Base-by-base conservation (phyloP, 1,140 invertebrate species). In the Wasmannia auropunctata region DNA sequence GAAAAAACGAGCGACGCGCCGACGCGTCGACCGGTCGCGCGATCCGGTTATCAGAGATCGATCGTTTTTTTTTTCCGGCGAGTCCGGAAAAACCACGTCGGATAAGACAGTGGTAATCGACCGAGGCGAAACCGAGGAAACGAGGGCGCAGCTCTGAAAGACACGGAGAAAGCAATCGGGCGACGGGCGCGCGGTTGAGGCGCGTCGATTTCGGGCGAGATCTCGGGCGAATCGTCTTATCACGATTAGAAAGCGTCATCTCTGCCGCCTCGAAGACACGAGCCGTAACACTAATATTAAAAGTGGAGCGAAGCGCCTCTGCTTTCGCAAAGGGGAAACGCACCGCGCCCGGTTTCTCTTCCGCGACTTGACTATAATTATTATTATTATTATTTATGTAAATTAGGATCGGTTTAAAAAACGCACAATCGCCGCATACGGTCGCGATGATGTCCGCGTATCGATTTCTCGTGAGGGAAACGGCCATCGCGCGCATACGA, bases 351-450 rank as follows among this genome's bases (percentile, higher is more conserved):
- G 63, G 51, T 72, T 83, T 83, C 67, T 83, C 67, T 70, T 62
- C 56, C 37, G 34, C 56, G 56, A 28, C 60, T 72, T 51, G 65
- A 43, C 31, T 37, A 51, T 79, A 25, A 58, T 67, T 6, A 80
- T 80, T 83, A 58, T 67, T 6, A 80, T 80, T 83, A 83, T 74
- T 83, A 83, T 83, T 83, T 83, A 83, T 83, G 28, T 46, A 83
- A 72, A 83, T 83, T 83, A 83, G 25, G 11, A 83, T 83, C 79
- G 37, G 37, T 51, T n/a, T n/a, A n/a, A n/a, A 16, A 79, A 69
- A 63, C 16, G 11, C 46, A 51, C 8, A n/a, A 54, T 51, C 31
- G 46, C 46, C 34, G 28, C 60, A 34, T 43, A 25, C 19, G 34
- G 31, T 49, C 56, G 65, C 67, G 69, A 75, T 56, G 40, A 62